Percentiles rank a stretch among this genome's conserved stretches.
Conservation (phyloP, 2,113 vertebrate species). For the Ariopsis seemanni region DNA sequence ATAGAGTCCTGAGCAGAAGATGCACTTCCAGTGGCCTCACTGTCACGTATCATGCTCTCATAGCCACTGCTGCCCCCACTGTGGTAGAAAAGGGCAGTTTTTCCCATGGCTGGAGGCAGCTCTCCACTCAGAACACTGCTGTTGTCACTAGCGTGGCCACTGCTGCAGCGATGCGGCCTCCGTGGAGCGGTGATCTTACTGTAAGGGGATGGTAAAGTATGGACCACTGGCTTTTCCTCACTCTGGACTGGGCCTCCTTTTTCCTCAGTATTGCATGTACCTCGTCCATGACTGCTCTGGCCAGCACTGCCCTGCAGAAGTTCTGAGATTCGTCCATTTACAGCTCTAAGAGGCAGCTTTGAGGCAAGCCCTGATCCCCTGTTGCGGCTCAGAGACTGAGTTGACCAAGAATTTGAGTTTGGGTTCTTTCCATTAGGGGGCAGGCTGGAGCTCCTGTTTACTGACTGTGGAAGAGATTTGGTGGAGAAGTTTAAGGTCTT, state of each 20-base stretch:
- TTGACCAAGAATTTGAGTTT: conserved; percentile 82
- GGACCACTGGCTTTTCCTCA: conserved; percentile 79
- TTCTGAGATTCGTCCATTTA: conserved; percentile 92
- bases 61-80: conserved; percentile 97
- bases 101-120: conserved; percentile 96
- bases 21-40: conserved; percentile 92
- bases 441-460: conserved; percentile 84
- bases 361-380: conserved; percentile 81
- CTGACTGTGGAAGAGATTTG: conserved; percentile 88
- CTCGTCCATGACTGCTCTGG: conserved; percentile 66
- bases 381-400: conserved; percentile 90
- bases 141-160: conserved; percentile 95
- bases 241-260: conserved; percentile 50
- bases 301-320: conserved; percentile 83
- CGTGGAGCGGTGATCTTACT: conserved; percentile 96
- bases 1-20: conserved; percentile 95
- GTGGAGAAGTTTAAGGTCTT: conserved; percentile 95
- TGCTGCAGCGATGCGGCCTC: conserved; percentile 92
- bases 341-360: conserved; percentile 87
- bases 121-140: conserved; percentile 97
- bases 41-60: conserved; percentile 97
- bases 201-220: conserved; percentile 90
- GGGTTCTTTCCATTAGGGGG: conserved; percentile 78
- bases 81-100: conserved; percentile 95
- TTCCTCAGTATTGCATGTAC: conserved; percentile 70